Conservation (phyloP, 2,113 vertebrate species). For the Colius striatus region DNA sequence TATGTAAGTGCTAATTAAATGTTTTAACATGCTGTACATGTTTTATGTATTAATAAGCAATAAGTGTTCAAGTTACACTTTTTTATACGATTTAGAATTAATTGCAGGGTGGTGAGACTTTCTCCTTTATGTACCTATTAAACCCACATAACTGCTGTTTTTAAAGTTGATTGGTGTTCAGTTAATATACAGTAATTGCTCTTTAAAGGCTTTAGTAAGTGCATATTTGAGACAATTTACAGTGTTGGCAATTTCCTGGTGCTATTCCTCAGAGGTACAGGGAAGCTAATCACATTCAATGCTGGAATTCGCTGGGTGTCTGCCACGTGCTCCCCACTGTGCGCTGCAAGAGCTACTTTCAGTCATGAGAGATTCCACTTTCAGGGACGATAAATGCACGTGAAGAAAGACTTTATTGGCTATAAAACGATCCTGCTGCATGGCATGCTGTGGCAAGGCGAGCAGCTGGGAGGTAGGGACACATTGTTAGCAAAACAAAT, state of each 20-base stretch:
- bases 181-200: conserved; percentile 79
- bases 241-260: conserved; percentile 72
- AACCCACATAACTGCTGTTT: conserved; percentile 68
- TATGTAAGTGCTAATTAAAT: conserved; percentile 61
- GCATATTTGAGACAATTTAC: conserved; percentile 75
- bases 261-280: conserved; percentile 47
- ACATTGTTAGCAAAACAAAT: conserved; percentile 3
- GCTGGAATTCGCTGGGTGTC: neutral
- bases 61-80: conserved; percentile 62
- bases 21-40: conserved; percentile 59
- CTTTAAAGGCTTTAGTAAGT: conserved; percentile 73
- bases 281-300: conserved; percentile 16
- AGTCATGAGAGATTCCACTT: neutral
- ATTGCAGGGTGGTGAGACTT: conserved; percentile 55
- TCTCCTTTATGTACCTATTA: conserved; percentile 66
- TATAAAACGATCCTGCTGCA: neutral
- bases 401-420: neutral
- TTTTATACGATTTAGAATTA: conserved; percentile 66
- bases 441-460: neutral
- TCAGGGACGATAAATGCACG: neutral
- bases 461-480: conserved; percentile 4
- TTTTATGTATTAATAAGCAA: conserved; percentile 69
- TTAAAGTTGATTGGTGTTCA: conserved; percentile 77
- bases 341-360: neutral
- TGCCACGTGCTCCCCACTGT: neutral